A percentile compares a stretch with the other conserved stretches of the same genome.
Evolutionary conservation across 2,113 vertebrate genomes (phyloP).

Genomic region (Thunnus maccoyii): DNA sequence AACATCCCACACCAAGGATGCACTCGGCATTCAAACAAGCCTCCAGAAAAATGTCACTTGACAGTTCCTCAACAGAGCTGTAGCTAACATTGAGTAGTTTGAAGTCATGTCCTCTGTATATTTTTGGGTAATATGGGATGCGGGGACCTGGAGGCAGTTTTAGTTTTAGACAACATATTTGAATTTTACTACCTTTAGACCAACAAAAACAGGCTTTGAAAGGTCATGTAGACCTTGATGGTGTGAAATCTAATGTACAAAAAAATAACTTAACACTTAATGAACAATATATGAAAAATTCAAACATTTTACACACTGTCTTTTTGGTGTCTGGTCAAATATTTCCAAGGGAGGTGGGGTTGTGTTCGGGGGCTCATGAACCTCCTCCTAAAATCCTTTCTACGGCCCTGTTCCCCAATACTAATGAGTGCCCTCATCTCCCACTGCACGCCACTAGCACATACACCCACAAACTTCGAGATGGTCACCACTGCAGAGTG

Average conservation of each 20-base stretch:
- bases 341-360: neutral
- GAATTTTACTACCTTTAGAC: too few species aligned
- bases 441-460: neutral
- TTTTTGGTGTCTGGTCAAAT: neutral
- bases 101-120: neutral
- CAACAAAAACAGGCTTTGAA: too few species aligned
- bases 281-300: too few species aligned
- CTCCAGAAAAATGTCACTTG: neutral
- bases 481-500: neutral
- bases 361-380: neutral
- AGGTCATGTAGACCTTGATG: too few species aligned
- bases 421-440: neutral
- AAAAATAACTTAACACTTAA: too few species aligned
- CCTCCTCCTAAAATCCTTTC: neutral
- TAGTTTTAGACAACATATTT: too few species aligned
- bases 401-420: conserved; percentile 28
- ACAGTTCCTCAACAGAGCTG: neutral
- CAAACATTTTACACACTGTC: neutral
- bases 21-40: neutral
- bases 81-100: too few species aligned
- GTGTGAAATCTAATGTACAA: too few species aligned
- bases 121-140: neutral
- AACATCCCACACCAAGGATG: neutral
- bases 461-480: neutral
- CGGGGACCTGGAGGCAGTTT: too few species aligned